Evolutionary conservation across 2,888 invertebrate species (phyloP).

Genomic region (Liodrosophila aerea): DNA sequence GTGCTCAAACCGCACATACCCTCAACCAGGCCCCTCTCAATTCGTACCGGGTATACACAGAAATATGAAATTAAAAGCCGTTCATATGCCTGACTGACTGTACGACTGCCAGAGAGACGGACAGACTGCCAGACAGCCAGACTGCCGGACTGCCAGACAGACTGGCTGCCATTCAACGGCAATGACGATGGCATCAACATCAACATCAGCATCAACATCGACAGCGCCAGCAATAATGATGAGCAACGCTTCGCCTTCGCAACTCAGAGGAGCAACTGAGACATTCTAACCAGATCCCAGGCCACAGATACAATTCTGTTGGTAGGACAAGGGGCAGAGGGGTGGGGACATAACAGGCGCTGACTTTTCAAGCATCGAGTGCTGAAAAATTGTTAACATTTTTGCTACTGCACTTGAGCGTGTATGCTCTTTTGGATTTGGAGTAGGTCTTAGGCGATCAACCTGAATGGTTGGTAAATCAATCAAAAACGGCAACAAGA

Average conservation of each 20-base stretch:
- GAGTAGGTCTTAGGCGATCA: slow-evolving; percentile 6
- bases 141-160: slow-evolving; percentile 5
- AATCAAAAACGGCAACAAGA: slow-evolving; percentile 50
- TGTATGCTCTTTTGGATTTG: slow-evolving; percentile 16
- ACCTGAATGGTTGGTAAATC: slow-evolving; percentile 54
- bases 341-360: slow-evolving; percentile 54
- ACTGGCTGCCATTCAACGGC: slow-evolving; percentile 39
- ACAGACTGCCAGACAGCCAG: slow-evolving; percentile 4
- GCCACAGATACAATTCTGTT: neutral
- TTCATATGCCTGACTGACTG: slow-evolving; percentile 45
- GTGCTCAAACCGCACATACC: no score
- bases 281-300: slow-evolving; percentile 57
- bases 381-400: slow-evolving; percentile 76
- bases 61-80: slow-evolving; percentile 68
- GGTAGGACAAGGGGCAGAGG: rapidly evolving
- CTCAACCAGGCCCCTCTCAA: neutral
- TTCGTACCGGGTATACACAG: slow-evolving; percentile 3
- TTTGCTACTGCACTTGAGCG: slow-evolving; percentile 76
- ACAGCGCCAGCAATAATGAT: slow-evolving; percentile 60
- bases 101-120: slow-evolving; percentile 13
- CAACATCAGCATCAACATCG: slow-evolving; percentile 35
- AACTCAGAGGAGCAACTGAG: slow-evolving; percentile 31
- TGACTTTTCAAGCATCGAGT: slow-evolving; percentile 71
- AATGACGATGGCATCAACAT: slow-evolving; percentile 43
- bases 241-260: slow-evolving; percentile 16